phyloP scores from a whole-genome alignment of 2,113 vertebrate species.

The Phylloscopus whistleri region DNA sequence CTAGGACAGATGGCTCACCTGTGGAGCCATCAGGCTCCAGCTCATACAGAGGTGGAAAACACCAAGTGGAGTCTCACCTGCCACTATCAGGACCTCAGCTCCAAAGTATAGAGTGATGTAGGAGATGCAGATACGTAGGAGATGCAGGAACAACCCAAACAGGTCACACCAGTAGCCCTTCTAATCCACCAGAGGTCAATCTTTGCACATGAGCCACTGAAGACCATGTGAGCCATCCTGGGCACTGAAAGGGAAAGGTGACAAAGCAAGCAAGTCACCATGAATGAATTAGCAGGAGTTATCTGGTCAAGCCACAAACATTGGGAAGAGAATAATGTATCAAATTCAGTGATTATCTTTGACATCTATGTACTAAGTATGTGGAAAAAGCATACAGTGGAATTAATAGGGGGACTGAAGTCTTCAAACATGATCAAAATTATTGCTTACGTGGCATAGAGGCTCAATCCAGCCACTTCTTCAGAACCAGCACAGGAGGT shows the following conservation, averaged over 20 bases:
- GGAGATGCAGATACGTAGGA: background rate
- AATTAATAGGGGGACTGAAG: background rate
- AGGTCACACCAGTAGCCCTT: background rate
- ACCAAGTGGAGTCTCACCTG: background rate
- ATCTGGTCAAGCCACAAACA: background rate
- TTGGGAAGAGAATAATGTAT: background rate
- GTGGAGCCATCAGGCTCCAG: background rate
- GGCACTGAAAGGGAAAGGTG: background rate
- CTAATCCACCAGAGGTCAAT: conserved; percentile 8
- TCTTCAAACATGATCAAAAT: background rate
- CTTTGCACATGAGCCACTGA: background rate
- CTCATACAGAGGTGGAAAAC: background rate
- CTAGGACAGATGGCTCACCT: background rate
- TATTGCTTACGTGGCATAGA: background rate
- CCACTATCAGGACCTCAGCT: background rate
- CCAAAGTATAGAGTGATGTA: background rate
- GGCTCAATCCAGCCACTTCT: background rate
- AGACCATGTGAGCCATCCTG: background rate
- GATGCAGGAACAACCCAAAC: background rate
- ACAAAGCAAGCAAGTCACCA: background rate
- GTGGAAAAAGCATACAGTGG: background rate
- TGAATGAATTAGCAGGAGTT: background rate
- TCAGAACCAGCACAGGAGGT: background rate
- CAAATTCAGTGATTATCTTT: background rate
- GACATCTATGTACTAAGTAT: background rate